Percentiles rank a stretch among this genome's conserved stretches.
Evolutionary conservation across 2,797 vertebrate species (phyloP).

Genomic region (Sitta carolinensis): DNA sequence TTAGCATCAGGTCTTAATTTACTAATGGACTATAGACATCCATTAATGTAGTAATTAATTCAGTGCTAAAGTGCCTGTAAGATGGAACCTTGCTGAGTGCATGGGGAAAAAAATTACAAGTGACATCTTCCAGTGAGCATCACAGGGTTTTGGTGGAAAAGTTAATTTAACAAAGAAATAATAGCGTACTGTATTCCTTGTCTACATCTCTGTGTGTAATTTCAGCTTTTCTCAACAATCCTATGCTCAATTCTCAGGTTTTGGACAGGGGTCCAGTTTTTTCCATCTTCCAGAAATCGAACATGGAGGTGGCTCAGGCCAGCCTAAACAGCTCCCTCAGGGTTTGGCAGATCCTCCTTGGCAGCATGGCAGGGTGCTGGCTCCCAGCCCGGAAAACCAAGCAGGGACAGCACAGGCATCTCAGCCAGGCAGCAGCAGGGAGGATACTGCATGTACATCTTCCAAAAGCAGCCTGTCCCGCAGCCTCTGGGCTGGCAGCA

Average conservation of each 20-base stretch:
- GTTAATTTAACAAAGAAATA: conserved; percentile 28
- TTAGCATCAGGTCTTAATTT: conserved; percentile 58
- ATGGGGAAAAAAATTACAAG: background rate
- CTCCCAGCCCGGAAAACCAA: accelerated
- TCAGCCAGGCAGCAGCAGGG: accelerated
- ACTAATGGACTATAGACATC: conserved; percentile 60
- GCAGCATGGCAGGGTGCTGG: background rate
- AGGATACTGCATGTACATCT: accelerated
- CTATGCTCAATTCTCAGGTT: background rate
- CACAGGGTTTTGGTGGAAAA: background rate
- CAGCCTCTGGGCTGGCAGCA: background rate
- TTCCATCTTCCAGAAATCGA: background rate
- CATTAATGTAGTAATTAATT: conserved; percentile 67
- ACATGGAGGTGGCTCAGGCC: background rate
- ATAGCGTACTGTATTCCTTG: background rate
- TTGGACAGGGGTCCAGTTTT: background rate
- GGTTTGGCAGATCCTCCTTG: background rate
- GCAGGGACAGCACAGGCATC: accelerated
- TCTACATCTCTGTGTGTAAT: background rate
- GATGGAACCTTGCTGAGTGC: background rate
- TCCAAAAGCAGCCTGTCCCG: background rate
- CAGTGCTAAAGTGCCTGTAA: conserved; percentile 59
- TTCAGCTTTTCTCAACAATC: background rate
- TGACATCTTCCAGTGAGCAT: conserved; percentile 7
- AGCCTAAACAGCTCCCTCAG: background rate